Evolutionary conservation across 2,113 vertebrate species (phyloP), one percentile per base, ranked within the genome.

Genomic region (Hemiscyllium ocellatum): DNA sequence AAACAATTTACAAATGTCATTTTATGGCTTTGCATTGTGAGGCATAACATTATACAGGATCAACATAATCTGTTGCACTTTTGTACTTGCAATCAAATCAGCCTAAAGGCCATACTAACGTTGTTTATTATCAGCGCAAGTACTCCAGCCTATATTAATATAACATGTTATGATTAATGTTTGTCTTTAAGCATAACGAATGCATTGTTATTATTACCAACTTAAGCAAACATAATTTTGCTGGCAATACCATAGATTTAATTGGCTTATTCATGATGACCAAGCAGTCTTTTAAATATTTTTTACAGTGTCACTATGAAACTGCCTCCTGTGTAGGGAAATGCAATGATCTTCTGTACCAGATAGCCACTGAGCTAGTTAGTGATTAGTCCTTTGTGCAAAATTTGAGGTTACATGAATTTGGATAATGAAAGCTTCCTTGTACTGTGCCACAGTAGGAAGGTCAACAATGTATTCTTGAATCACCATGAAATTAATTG

Each of bases 351-450:
- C 69, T 72, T 50, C 68, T 95, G 68, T 72, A 50, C 68, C 26
- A 24, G 68, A 95, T 15, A 72, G 93, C 69, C 42, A 72, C 93
- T 70, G 93, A 50, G 24, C 22, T 72, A 72, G 66, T 94, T 72
- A 94, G 65, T 95, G 68, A 95, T 72, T 72, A 42, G 68, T 72
- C 68, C 42, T 72, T 72, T 72, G 68, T 95, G 94, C 68, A 72
- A 95, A 95, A 95, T 47, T 52, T 72, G 94, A 33, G 94, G 94
- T 95, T 72, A 95, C 50, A 95, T 95, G 22, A 72, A 47, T 95
- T 95, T 72, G 42, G 68, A 95, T 72, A 19, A 72, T 95, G 68
- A 72, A 95, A 72, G 94, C 72, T 95, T 95, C 66, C 24, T 50
- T 95, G 94, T 72, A 72, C 94, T 72, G 42, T 72, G 68, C 50